A percentile compares a stretch with the other conserved stretches of the same genome.
Conservation (phyloP, 92 coral and sea anemone species). For the Palythoa grandiflora region DNA sequence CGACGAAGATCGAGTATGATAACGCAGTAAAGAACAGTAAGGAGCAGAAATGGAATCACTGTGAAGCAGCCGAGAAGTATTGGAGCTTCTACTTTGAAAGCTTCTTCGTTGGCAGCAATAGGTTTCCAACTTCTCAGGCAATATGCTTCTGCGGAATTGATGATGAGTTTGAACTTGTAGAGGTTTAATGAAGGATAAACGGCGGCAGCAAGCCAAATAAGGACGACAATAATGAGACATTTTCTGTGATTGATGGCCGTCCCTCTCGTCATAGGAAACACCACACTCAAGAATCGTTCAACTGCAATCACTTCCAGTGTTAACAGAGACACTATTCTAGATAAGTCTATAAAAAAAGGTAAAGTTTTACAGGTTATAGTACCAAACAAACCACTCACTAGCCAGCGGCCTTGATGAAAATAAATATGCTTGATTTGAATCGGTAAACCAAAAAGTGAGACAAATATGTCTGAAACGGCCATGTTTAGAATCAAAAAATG, state of each 20-base stretch:
- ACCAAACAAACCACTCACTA: background rate
- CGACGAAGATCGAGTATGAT: background rate
- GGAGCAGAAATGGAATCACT: constrained; percentile 21
- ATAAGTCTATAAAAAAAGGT: background rate
- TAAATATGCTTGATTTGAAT: background rate
- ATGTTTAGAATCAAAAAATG: background rate
- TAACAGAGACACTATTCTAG: background rate
- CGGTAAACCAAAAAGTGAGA: constrained; percentile 4
- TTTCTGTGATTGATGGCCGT: background rate
- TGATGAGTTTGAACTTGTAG: constrained; percentile 16
- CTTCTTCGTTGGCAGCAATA: background rate
- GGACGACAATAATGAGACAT: background rate
- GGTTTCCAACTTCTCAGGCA: constrained; percentile 36
- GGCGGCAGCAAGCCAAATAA: background rate
- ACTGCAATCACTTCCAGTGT: constrained; percentile 24
- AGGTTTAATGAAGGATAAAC: constrained; percentile 28
- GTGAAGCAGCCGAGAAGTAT: constrained; percentile 39
- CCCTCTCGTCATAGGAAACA: background rate
- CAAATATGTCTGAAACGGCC: constrained; percentile 8
- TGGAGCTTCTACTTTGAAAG: constrained; percentile 39
- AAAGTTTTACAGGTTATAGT: constrained; percentile 2
- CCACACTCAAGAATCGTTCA: constrained; percentile 2
- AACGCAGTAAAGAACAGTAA: constrained; percentile 30
- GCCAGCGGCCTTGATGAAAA: constrained; percentile 13
- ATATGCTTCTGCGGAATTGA: background rate